phyloP scores from a whole-genome alignment of 2,888 invertebrate species.

The Cordilura impudica region DNA sequence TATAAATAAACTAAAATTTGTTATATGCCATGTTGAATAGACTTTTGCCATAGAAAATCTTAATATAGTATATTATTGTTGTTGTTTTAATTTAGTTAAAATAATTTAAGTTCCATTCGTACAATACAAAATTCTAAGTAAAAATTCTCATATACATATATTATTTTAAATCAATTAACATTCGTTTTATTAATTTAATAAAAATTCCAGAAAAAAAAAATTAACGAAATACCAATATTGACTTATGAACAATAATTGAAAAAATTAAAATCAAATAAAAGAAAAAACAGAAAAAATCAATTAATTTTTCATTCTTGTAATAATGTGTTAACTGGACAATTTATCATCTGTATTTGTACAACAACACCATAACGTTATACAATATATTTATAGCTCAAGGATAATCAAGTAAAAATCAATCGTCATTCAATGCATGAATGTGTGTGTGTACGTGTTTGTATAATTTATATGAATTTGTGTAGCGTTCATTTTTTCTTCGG shows the following conservation, averaged over 20 bases:
- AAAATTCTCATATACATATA: too few relatives aligned
- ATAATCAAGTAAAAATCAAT: conserved; percentile 51
- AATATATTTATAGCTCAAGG: conserved; percentile 55
- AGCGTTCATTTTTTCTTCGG: conserved; percentile 24
- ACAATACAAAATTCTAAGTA: too few relatives aligned
- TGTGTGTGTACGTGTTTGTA: background rate
- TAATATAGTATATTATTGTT: too few relatives aligned
- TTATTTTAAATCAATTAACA: too few relatives aligned
- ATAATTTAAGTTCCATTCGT: too few relatives aligned
- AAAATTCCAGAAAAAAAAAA: background rate
- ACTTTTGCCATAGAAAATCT: too few relatives aligned
- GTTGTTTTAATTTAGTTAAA: too few relatives aligned
- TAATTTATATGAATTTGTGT: background rate
- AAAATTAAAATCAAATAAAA: conserved; percentile 39
- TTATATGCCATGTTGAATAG: too few relatives aligned
- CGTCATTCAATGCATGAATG: background rate
- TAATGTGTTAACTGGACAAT: conserved; percentile 41
- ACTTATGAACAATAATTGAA: background rate
- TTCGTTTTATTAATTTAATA: too few relatives aligned
- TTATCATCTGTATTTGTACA: conserved; percentile 32
- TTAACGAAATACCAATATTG: background rate
- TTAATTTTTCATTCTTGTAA: conserved; percentile 43
- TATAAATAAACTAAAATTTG: too few relatives aligned
- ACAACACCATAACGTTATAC: conserved; percentile 23
- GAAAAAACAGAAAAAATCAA: too few relatives aligned